A percentile compares a stretch with the other conserved stretches of the same genome.
Conservation (phyloP, 2,888 invertebrate genomes). For the Rhodophaea formosa region DNA sequence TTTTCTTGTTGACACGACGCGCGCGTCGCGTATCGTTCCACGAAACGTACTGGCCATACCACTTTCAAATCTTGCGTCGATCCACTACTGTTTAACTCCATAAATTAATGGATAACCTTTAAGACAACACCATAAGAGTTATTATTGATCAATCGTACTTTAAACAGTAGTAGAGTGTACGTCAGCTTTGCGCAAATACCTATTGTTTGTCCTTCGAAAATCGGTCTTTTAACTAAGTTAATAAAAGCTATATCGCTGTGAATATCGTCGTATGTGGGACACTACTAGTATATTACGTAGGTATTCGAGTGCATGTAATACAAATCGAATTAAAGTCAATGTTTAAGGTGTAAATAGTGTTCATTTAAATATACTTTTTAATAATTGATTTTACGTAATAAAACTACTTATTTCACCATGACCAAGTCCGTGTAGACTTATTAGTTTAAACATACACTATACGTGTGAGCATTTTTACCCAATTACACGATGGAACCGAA, state of each 20-base stretch:
- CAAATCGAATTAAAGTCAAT: background rate
- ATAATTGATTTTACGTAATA: too few species aligned
- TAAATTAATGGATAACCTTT: background rate
- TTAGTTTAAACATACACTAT: too few species aligned
- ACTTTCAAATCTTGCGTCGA: slow-evolving; percentile 61
- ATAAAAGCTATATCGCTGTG: background rate
- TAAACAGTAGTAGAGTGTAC: background rate
- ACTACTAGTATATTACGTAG: slow-evolving; percentile 7
- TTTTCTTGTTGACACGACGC: slow-evolving; percentile 31
- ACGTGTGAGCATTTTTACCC: too few species aligned
- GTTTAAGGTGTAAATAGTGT: background rate
- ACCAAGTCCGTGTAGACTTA: too few species aligned
- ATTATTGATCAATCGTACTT: background rate
- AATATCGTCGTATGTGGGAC: slow-evolving; percentile 5
- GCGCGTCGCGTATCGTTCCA: slow-evolving; percentile 40
- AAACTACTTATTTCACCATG: too few species aligned
- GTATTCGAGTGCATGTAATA: background rate
- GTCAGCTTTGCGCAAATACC: slow-evolving; percentile 4
- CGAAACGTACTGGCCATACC: slow-evolving; percentile 51
- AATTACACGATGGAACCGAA: too few species aligned
- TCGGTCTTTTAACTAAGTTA: background rate
- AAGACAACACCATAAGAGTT: background rate
- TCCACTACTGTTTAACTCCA: slow-evolving; percentile 16
- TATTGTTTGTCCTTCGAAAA: background rate
- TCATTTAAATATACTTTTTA: background rate